Percentiles rank a stretch among this genome's conserved stretches.
Conservation (phyloP, 2,113 vertebrate species). For the Cololabis saira region DNA sequence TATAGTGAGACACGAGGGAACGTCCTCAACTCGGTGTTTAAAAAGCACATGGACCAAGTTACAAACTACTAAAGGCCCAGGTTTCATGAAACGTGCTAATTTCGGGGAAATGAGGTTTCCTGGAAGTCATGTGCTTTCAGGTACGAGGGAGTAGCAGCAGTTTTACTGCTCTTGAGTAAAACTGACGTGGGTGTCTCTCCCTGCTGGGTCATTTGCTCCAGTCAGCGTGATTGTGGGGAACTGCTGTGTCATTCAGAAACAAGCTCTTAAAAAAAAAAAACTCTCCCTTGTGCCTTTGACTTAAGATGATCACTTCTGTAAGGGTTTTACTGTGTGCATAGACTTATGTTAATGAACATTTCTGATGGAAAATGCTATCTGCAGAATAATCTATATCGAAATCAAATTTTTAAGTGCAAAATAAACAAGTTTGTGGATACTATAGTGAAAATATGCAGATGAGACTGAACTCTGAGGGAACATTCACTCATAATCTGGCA, state of each 20-base stretch:
- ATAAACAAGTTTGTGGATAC: no score
- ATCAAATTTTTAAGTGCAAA: no score
- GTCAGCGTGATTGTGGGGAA: slow-evolving; percentile 46
- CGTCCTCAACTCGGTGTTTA: not conserved
- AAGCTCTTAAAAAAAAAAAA: no score
- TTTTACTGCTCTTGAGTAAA: slow-evolving; percentile 39
- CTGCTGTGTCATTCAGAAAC: slow-evolving; percentile 54
- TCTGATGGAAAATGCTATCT: no score
- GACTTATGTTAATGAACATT: not conserved
- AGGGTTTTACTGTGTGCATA: not conserved
- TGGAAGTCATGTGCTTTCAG: slow-evolving; percentile 66
- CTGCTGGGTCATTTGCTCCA: slow-evolving; percentile 5
- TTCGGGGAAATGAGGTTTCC: slow-evolving; percentile 46
- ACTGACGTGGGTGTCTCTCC: slow-evolving; percentile 52
- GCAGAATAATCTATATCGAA: no score
- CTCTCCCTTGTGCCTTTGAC: not conserved
- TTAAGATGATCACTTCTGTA: slow-evolving; percentile 5
- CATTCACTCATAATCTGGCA: no score
- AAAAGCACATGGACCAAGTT: not conserved
- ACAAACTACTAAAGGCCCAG: not conserved
- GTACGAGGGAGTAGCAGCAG: slow-evolving; percentile 35
- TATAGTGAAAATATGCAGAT: no score
- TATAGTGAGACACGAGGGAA: no score
- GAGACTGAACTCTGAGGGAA: no score
- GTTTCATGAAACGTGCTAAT: slow-evolving; percentile 19